Evolutionary conservation across 1,140 invertebrate species (phyloP).

Genomic region (Acyrthosiphon pisum): DNA sequence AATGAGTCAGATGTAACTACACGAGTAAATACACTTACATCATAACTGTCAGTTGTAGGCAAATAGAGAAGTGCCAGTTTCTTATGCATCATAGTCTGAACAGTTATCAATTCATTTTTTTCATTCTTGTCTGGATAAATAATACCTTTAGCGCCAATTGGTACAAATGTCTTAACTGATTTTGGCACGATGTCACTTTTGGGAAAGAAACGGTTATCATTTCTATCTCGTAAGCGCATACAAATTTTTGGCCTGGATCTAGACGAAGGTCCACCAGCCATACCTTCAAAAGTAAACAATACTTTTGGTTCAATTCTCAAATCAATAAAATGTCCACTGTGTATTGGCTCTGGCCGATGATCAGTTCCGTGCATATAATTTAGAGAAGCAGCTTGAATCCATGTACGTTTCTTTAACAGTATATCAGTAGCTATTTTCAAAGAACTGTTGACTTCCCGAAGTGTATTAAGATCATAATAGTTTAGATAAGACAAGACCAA

Average conservation of each 20-base stretch:
- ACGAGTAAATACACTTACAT: constrained; percentile 8
- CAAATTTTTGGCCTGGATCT: constrained; percentile 35
- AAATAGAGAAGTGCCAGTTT: constrained; percentile 26
- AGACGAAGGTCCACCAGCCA: constrained; percentile 12
- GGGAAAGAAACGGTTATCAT: background rate
- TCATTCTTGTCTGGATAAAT: constrained; percentile 24
- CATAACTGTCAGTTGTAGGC: constrained; percentile 6
- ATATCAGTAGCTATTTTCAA: constrained; percentile 17
- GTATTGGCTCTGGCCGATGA: background rate
- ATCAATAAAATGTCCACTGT: background rate
- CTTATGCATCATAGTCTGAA: background rate
- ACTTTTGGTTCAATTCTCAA: constrained; percentile 34
- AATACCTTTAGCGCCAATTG: constrained; percentile 23
- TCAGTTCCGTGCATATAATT: background rate
- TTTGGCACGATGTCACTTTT: constrained; percentile 21
- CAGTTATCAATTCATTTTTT: background rate
- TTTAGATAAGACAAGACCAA: constrained; percentile 5
- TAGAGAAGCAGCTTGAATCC: background rate
- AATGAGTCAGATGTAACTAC: background rate
- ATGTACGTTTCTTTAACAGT: constrained; percentile 12
- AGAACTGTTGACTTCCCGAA: background rate
- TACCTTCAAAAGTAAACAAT: constrained; percentile 30
- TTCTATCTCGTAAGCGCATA: background rate
- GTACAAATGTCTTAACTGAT: constrained; percentile 27
- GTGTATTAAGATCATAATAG: constrained; percentile 22